Evolutionary conservation across 2,113 vertebrate species (phyloP).

Genomic region (Prolemur simus): DNA sequence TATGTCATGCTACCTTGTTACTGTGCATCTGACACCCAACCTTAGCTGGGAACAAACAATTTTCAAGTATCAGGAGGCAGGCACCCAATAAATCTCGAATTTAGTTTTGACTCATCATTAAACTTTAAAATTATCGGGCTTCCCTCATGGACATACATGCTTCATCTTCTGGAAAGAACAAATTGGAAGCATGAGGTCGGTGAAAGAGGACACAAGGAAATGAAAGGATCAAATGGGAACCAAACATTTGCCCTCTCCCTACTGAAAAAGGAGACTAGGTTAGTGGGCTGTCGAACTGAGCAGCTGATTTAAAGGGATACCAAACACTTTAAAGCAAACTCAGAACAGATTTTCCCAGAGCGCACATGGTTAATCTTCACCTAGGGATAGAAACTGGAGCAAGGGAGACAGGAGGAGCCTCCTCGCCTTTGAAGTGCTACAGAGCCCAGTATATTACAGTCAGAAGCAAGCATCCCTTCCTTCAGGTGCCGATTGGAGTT

Average conservation of each 20-base stretch:
- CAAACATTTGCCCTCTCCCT: neutral
- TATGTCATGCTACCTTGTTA: neutral
- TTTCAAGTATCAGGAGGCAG: conserved; percentile 26
- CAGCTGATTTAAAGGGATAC: conserved; percentile 79
- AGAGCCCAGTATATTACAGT: conserved; percentile 76
- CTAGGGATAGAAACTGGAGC: conserved; percentile 64
- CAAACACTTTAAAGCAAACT: conserved; percentile 78
- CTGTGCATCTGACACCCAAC: neutral
- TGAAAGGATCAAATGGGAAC: neutral
- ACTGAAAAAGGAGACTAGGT: conserved; percentile 55
- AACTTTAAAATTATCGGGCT: conserved; percentile 51
- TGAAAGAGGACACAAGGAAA: neutral
- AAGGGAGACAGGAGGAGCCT: conserved; percentile 14
- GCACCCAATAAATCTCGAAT: conserved; percentile 12
- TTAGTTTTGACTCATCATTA: conserved; percentile 10
- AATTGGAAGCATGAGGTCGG: conserved; percentile 15
- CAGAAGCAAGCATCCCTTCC: conserved; percentile 72
- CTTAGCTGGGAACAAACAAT: conserved; percentile 45
- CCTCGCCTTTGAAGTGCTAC: conserved; percentile 76
- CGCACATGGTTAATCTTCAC: conserved; percentile 79
- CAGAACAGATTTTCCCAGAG: conserved; percentile 79
- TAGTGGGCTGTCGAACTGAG: conserved; percentile 73
- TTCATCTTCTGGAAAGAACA: conserved; percentile 34
- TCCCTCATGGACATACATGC: conserved; percentile 52
- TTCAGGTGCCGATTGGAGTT: conserved; percentile 84